Evolutionary conservation across 2,797 vertebrate genomes (phyloP), one percentile per base, ranked within the genome.

Genomic region (Hybognathus amarus): DNA sequence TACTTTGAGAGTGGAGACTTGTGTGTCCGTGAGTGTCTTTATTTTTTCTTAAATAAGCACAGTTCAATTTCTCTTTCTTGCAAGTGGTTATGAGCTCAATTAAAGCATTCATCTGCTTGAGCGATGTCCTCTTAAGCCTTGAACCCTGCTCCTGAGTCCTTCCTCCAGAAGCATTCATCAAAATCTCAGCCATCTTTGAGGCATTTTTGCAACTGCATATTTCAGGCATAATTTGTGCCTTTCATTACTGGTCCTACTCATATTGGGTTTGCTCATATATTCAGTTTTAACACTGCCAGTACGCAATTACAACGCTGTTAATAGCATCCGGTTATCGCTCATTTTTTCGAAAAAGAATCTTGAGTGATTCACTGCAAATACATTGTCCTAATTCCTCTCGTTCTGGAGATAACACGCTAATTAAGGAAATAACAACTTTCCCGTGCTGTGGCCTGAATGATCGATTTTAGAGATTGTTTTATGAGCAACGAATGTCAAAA

Each of bases 1-100:
- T 98, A 99, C 93, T 98, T 98, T 8, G 97, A 99, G 92, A 99
- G 95, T 0, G 96, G 95, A 89, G 96, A 99, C 93, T 94, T 98
- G 93, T 99, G 98, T 93, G 96, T 97, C 77, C 97, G 98, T 99
- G 86, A 96, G 95, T 95, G 86, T 91, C 84, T 76, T 83, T 89
- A 80, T 82, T 87, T 87, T 85, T 70, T 68, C 71, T 82, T 87
- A 87, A 88, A 87, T 82, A 64, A 88, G 63, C 56, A 59, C 77
- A 68, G 54, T 80, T 80, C 73, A 85, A 70, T 86, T 78, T 77
- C 45, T 79, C 71, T 45, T 77, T 85, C 69, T 64, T 66, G 30
- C 54, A 15, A 47, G 63, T 76, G 45, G 68, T 84, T 87, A 87
- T 85, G 77, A 82, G 74, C 70, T 78, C 67, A 77, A 85, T 83